Percentiles rank a stretch among this genome's conserved stretches.
These are phyloP conservation scores for Hypercompe scribonia DNA, from an alignment of 2,888 invertebrate genomes.

Conservation along the genomic window DNA sequence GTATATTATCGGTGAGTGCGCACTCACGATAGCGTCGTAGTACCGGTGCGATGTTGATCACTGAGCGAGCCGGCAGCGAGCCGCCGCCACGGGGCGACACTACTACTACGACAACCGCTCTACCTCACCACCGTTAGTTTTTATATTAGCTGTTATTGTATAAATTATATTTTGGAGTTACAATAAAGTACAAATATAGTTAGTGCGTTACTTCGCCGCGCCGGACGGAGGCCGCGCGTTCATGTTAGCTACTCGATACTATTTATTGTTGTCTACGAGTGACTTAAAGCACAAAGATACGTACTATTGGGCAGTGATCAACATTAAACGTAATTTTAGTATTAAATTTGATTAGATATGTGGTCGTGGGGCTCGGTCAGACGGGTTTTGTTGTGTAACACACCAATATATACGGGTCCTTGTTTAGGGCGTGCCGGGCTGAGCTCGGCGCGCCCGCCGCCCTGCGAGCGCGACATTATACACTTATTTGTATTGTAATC, in stretches of 20 bases:
- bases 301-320: slow-evolving; percentile 87
- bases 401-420: slow-evolving; percentile 83
- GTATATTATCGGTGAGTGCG: slow-evolving; percentile 79
- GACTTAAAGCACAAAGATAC: slow-evolving; percentile 86
- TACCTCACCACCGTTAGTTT: slow-evolving; percentile 82
- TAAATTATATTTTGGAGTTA: slow-evolving; percentile 85
- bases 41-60: slow-evolving; percentile 84
- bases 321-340: slow-evolving; percentile 85
- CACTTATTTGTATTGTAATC: slow-evolving; percentile 79
- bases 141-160: slow-evolving; percentile 85
- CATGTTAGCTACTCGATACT: slow-evolving; percentile 75
- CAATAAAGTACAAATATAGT: slow-evolving; percentile 78
- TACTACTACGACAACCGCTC: slow-evolving; percentile 76
- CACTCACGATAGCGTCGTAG: slow-evolving; percentile 81
- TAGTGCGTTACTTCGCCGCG: slow-evolving; percentile 65
- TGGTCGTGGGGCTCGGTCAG: slow-evolving; percentile 75
- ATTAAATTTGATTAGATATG: slow-evolving; percentile 83
- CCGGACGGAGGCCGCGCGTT: slow-evolving; percentile 76
- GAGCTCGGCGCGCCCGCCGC: slow-evolving; percentile 67
- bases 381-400: slow-evolving; percentile 78
- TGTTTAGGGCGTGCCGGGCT: slow-evolving; percentile 74
- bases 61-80: slow-evolving; percentile 64
- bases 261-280: slow-evolving; percentile 83
- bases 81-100: slow-evolving; percentile 53
- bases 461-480: slow-evolving; percentile 66